These are phyloP conservation scores for Philopedon plagiatum DNA, from an alignment of 2,888 invertebrate genomes.

Conservation along the genomic window DNA sequence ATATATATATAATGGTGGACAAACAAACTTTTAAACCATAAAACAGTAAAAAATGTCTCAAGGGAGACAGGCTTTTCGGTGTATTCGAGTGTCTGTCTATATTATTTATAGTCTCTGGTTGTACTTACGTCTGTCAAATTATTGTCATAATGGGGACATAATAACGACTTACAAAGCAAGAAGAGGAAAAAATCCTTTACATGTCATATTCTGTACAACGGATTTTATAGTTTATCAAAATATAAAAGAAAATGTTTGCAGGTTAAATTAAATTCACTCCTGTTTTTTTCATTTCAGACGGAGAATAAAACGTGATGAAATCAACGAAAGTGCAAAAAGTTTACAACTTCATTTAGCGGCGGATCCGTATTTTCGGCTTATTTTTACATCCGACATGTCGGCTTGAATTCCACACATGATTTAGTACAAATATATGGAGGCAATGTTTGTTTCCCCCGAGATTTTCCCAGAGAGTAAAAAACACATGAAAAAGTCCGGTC, in stretches of 20 bases:
- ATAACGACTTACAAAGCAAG: too few species aligned
- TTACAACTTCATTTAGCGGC: background rate
- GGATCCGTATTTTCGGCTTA: constrained; percentile 9
- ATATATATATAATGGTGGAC: too few species aligned
- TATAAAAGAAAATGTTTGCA: background rate
- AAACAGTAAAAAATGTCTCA: too few species aligned
- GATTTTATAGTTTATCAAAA: too few species aligned
- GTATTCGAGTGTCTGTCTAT: too few species aligned
- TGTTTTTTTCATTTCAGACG: background rate
- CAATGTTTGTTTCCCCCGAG: constrained; percentile 9
- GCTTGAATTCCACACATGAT: constrained; percentile 12
- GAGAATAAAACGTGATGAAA: constrained; percentile 6
- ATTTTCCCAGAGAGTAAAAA: constrained; percentile 6
- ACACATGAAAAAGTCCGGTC: constrained; percentile 14
- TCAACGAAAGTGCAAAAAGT: constrained; percentile 5
- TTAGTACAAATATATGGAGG: constrained; percentile 7
- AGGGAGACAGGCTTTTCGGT: too few species aligned
- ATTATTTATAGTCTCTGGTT: too few species aligned
- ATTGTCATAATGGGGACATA: too few species aligned
- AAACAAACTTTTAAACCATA: too few species aligned
- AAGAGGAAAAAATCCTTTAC: too few species aligned
- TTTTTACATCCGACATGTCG: constrained; percentile 19
- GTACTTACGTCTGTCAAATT: too few species aligned
- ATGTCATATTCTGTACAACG: too few species aligned
- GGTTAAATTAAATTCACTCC: background rate